Evolutionary conservation across 2,113 vertebrate species (phyloP).

Genomic region (Muntiacus reevesi): DNA sequence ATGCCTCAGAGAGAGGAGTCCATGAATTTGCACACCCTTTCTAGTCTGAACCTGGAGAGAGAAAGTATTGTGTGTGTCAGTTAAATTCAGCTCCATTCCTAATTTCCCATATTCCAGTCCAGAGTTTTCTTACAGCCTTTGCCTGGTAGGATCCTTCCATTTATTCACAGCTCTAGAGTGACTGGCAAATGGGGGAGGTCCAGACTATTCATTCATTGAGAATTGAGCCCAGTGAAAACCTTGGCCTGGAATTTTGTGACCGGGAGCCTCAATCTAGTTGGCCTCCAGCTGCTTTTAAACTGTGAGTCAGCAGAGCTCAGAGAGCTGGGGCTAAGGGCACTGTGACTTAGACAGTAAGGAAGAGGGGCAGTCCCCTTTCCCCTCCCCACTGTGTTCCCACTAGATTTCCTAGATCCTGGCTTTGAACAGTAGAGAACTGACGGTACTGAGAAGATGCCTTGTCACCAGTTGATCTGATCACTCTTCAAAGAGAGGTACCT

Average conservation of each 20-base stretch:
- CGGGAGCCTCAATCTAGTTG: background rate
- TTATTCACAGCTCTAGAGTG: background rate
- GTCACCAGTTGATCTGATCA: background rate
- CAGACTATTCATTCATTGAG: conserved; percentile 36
- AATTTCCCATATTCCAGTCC: background rate
- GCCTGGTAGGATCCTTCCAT: background rate
- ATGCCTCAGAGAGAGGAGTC: background rate
- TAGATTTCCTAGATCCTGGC: background rate
- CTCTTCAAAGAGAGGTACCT: background rate
- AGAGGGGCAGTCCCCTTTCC: background rate
- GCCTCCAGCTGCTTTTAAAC: background rate
- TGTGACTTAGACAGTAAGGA: background rate
- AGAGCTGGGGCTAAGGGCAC: background rate
- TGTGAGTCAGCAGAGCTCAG: background rate
- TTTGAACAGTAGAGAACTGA: background rate
- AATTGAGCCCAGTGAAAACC: background rate
- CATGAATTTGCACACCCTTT: background rate
- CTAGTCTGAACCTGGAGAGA: background rate
- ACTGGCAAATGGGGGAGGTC: background rate
- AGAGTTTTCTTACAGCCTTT: conserved; percentile 25
- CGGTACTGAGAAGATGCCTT: background rate
- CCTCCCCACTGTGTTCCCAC: background rate
- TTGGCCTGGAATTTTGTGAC: background rate
- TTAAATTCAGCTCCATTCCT: background rate
- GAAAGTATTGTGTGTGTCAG: background rate